Evolutionary conservation across 1,140 invertebrate species (phyloP).

Genomic region (Aphis gossypii): DNA sequence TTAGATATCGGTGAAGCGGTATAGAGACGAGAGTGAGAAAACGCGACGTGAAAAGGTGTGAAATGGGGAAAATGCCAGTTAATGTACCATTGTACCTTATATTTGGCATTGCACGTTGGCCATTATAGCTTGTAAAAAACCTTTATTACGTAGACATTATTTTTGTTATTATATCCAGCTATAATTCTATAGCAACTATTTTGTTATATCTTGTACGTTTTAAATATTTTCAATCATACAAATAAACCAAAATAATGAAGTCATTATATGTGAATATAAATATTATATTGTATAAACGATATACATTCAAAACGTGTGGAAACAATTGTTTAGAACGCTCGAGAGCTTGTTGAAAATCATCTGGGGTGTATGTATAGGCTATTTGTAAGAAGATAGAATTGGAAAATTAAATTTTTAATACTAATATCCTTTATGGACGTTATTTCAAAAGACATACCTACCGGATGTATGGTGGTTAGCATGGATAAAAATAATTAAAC

Average conservation of each 20-base stretch:
- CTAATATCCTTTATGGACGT: neutral
- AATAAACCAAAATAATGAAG: neutral
- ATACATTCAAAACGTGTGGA: neutral
- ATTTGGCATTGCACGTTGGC: neutral
- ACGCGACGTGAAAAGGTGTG: neutral
- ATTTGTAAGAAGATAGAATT: neutral
- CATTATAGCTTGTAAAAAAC: neutral
- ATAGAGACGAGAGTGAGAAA: neutral
- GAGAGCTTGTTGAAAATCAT: neutral
- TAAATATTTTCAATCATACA: neutral
- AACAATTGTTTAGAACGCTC: neutral
- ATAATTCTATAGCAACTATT: neutral
- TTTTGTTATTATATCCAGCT: neutral
- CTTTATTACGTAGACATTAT: neutral
- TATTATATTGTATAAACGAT: neutral
- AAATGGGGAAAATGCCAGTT: neutral
- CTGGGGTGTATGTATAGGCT: neutral
- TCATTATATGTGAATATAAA: neutral
- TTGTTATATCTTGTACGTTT: neutral
- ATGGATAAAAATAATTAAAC: slow-evolving; percentile 1
- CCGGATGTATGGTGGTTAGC: neutral
- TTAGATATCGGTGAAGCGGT: neutral
- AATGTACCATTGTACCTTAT: neutral
- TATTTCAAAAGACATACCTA: neutral
- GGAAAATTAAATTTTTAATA: neutral